Evolutionary conservation across 2,113 vertebrate genomes (phyloP), one percentile per base, ranked within the genome.

Genomic region (Nothoprocta perdicaria): DNA sequence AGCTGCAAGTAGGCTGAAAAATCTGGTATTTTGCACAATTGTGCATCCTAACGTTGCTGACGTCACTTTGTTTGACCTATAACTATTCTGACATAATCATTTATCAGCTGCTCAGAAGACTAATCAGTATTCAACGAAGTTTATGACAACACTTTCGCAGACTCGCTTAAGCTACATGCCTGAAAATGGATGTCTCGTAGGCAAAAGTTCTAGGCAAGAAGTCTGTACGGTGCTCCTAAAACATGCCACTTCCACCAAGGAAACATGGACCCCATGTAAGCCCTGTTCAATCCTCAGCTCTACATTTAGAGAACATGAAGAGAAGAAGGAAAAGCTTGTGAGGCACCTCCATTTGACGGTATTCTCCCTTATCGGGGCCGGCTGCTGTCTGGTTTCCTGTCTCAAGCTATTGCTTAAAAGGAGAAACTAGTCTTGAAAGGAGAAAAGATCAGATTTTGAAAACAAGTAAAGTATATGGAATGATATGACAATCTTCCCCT

Each of bases 361-460:
- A 91, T 94, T 94, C 90, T 94, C 84, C 88, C 96, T 98, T 98
- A 98, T 98, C 96, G 90, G 84, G 58, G 93, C 94, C 97, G 96
- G 93, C 96, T 95, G 86, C 87, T 91, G 97, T 96, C 97, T 94
- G 97, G 97, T 97, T 99, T 99, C 98, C 98, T 98, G 98, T 98
- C 97, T 98, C 93, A 92, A 92, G 92, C 96, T 96, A 96, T 82
- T 96, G 96, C 92, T 96, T 93, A 97, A 94, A 98, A 98, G 96
- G 96, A 98, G 97, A 95, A 96, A 95, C 73, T n/a, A 55, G 87
- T 93, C 94, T 90, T 87, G 90, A 63, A 95, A 96, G 92, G 95
- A 90, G 96, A 96, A 95, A 92, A 96, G 91, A 95, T 48, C 79
- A 88, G 79, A 63, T 94, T 96, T 18, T 69, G 78, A 97, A 97